phyloP scores from a whole-genome alignment of 2,113 vertebrate genomes.

The Rhea pennata region DNA sequence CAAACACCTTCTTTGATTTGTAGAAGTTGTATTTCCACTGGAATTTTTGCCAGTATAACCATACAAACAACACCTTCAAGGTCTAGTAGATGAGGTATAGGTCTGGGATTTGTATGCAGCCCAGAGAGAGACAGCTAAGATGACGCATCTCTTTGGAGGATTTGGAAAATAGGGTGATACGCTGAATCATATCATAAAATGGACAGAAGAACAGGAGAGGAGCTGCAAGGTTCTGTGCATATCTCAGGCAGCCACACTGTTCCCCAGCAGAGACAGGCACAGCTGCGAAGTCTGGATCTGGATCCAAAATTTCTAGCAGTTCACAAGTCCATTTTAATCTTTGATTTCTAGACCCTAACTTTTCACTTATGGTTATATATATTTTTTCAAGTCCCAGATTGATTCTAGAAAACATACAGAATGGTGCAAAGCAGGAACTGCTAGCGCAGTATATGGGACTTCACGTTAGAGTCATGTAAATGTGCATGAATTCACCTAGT shows the following conservation, averaged over 20 bases:
- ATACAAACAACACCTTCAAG: neutral
- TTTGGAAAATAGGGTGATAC: neutral
- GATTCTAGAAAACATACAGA: neutral
- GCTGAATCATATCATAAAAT: neutral
- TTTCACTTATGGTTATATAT: neutral
- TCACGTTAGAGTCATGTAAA: neutral
- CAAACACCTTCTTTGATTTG: neutral
- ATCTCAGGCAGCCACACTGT: neutral
- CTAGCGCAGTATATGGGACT: neutral
- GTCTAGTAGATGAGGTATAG: neutral
- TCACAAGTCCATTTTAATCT: neutral
- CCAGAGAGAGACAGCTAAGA: neutral
- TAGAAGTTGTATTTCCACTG: neutral
- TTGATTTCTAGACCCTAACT: neutral
- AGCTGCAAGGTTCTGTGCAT: too few relatives aligned
- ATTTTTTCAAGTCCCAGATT: neutral
- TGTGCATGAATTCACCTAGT: neutral
- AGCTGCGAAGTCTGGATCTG: neutral
- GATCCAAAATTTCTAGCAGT: neutral
- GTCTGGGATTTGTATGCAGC: neutral
- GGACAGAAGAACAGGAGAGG: neutral
- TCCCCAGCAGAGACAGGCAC: neutral
- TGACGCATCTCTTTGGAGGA: neutral
- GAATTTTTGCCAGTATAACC: neutral
- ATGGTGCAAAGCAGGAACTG: neutral